These are phyloP conservation scores for Parasteatoda tepidariorum DNA, from an alignment of 1,140 invertebrate species.

Conservation along the genomic window DNA sequence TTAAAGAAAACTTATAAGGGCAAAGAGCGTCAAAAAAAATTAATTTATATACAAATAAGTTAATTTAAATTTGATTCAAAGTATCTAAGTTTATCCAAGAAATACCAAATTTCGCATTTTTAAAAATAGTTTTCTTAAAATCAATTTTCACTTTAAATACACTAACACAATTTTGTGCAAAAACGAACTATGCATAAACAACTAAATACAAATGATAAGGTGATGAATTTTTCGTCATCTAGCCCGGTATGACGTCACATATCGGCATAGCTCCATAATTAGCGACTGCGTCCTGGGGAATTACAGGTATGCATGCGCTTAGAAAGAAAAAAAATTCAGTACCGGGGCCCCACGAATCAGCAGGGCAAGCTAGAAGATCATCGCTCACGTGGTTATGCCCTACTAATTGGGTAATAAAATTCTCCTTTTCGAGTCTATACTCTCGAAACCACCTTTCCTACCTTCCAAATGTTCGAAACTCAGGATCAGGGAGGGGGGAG, in stretches of 20 bases:
- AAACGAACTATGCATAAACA: too few relatives aligned
- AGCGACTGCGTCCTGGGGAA: conserved; percentile 43
- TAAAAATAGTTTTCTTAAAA: too few relatives aligned
- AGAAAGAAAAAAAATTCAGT: not conserved
- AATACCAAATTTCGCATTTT: too few relatives aligned
- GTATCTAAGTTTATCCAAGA: too few relatives aligned
- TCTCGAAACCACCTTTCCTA: not conserved
- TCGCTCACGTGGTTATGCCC: conserved; percentile 56
- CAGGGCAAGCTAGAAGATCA: conserved; percentile 30
- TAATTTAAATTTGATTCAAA: too few relatives aligned
- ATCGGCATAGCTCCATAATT: conserved; percentile 43
- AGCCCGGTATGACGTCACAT: not conserved
- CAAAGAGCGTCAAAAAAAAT: too few relatives aligned
- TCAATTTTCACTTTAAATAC: too few relatives aligned
- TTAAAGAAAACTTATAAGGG: too few relatives aligned
- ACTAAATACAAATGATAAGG: too few relatives aligned
- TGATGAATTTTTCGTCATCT: too few relatives aligned
- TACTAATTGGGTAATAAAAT: conserved; percentile 61
- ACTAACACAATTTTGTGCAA: too few relatives aligned
- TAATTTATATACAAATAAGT: too few relatives aligned
- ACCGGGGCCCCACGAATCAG: conserved; percentile 45
- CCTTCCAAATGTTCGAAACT: not conserved
- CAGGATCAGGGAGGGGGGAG: not conserved
- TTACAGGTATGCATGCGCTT: conserved; percentile 44
- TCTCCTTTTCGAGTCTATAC: conserved; percentile 36